A percentile compares a stretch with the other conserved stretches of the same genome.
Conservation (phyloP, 2,888 invertebrate genomes). For the Noctua pronuba region DNA sequence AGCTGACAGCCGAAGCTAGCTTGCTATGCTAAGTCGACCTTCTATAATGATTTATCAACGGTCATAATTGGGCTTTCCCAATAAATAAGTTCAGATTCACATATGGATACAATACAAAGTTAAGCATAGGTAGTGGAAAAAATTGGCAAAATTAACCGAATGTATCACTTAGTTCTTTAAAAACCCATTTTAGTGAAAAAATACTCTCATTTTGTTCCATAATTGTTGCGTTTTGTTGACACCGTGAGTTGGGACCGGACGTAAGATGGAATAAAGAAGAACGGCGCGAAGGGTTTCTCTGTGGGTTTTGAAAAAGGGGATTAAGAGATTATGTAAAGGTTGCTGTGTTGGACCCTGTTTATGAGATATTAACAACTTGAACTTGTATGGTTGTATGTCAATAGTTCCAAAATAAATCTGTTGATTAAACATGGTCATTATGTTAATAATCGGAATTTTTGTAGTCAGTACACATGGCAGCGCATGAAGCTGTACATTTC, state of each 20-base stretch:
- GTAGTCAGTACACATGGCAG: background rate
- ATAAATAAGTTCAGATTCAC: background rate
- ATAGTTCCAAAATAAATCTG: background rate
- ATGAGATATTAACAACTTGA: slow-evolving; percentile 22
- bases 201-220: slow-evolving; percentile 1
- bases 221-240: slow-evolving; percentile 24
- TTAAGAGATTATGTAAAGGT: slow-evolving; percentile 41
- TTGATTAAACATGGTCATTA: background rate
- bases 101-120: background rate
- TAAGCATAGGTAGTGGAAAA: background rate
- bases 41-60: background rate
- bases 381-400: background rate
- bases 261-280: slow-evolving; percentile 32
- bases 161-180: background rate
- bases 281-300: slow-evolving; percentile 11
- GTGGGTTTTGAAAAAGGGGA: slow-evolving; percentile 27
- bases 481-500: too few species aligned
- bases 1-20: background rate
- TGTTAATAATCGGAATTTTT: background rate
- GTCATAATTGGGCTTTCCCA: background rate
- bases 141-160: background rate
- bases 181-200: background rate
- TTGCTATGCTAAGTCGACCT: background rate
- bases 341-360: background rate
- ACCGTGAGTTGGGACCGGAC: slow-evolving; percentile 20